A percentile compares a stretch with the other conserved stretches of the same genome.
phyloP scores from a whole-genome alignment of 2,797 vertebrate species.

The Avahi laniger region DNA sequence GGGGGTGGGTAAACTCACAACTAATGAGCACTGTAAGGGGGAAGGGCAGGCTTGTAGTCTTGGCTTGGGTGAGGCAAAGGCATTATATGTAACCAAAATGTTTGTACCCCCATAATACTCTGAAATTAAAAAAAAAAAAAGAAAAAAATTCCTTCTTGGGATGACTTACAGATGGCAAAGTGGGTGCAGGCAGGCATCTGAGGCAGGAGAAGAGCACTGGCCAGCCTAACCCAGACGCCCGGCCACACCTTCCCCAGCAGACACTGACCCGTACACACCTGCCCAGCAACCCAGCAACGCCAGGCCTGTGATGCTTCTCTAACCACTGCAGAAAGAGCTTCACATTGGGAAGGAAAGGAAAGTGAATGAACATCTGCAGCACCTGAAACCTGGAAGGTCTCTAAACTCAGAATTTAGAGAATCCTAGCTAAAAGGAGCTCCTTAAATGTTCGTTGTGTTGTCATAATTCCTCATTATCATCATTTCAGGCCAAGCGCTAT shows the following conservation, averaged over 20 bases:
- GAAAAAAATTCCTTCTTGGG: neutral
- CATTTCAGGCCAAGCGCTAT: neutral
- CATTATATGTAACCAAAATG: too few species aligned
- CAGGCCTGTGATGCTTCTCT: neutral
- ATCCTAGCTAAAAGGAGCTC: neutral
- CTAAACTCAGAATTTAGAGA: neutral
- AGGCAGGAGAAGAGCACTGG: neutral
- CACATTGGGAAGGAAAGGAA: neutral
- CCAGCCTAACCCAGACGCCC: neutral
- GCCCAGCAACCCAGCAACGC: neutral
- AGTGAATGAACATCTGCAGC: neutral
- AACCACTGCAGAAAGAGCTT: neutral
- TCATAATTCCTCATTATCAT: neutral
- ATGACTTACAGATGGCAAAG: neutral
- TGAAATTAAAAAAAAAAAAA: too few species aligned
- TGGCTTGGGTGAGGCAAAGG: too few species aligned
- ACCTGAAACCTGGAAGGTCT: neutral
- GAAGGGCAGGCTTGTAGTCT: too few species aligned
- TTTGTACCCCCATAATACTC: too few species aligned
- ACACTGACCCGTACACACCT: fast-evolving
- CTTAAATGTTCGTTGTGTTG: neutral
- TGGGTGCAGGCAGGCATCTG: fast-evolving
- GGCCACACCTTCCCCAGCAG: too few species aligned
- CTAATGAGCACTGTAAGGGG: too few species aligned
- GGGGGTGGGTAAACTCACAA: too few species aligned